Conservation (phyloP, 2,888 invertebrate species). For the Tricholauxania praeusta region DNA sequence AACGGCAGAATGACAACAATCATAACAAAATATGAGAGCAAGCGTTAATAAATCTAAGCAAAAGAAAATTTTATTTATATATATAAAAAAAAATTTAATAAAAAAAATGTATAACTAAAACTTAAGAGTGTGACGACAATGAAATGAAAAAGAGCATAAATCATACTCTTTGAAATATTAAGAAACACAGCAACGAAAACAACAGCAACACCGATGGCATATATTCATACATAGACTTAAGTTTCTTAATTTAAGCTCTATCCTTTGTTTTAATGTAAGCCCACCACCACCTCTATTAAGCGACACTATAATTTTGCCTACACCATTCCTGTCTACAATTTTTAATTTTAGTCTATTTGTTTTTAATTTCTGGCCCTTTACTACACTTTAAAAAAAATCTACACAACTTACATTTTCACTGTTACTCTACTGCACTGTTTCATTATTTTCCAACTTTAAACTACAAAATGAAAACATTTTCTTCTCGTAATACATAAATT, state of each 20-base stretch:
- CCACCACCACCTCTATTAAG: constrained; percentile 8
- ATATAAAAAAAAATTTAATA: constrained; percentile 1
- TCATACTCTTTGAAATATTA: constrained; percentile 33
- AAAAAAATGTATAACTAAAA: constrained; percentile 9
- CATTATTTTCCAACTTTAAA: too few relatives aligned
- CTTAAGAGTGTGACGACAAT: constrained; percentile 28
- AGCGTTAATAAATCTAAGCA: not conserved
- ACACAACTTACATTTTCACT: not conserved
- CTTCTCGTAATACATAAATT: constrained; percentile 26
- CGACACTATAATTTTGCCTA: too few relatives aligned
- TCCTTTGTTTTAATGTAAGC: not conserved
- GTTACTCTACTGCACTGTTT: not conserved
- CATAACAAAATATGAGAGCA: constrained; percentile 2
- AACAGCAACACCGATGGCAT: constrained; percentile 23
- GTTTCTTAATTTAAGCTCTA: not conserved
- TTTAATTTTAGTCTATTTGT: too few relatives aligned
- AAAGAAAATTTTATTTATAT: constrained; percentile 5
- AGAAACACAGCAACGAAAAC: constrained; percentile 5
- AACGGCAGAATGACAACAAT: not conserved
- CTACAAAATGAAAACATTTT: not conserved
- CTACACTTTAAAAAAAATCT: too few relatives aligned
- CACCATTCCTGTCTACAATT: too few relatives aligned
- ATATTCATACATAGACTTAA: constrained; percentile 10
- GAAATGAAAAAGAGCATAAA: not conserved
- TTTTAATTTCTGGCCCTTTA: too few relatives aligned